phyloP scores from a whole-genome alignment of 2,797 vertebrate species.

The Melanotaenia maccullochi region DNA sequence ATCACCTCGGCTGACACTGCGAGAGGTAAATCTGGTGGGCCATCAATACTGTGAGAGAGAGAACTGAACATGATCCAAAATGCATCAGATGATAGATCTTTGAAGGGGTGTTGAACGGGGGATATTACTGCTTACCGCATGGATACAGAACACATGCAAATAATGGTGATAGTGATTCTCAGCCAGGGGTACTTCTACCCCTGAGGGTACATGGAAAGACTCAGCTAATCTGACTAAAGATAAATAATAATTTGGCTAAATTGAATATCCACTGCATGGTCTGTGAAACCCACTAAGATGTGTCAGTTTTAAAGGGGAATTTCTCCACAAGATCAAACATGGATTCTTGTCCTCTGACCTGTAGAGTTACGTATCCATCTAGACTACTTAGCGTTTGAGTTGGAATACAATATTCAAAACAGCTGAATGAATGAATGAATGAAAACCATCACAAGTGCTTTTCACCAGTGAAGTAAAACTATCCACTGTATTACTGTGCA shows the following conservation, averaged over 20 bases:
- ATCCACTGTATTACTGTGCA: too few species aligned
- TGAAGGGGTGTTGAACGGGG: slow-evolving; percentile 30
- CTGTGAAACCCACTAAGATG: not conserved
- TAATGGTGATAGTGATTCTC: not conserved
- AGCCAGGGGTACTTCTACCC: slow-evolving; percentile 3
- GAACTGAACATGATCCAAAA: slow-evolving; percentile 54
- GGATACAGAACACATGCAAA: slow-evolving; percentile 30
- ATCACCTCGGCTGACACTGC: slow-evolving; percentile 52
- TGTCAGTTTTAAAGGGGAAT: not conserved
- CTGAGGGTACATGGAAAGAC: slow-evolving; percentile 1
- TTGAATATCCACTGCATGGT: not conserved
- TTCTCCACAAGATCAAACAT: not conserved
- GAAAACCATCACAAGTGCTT: too few species aligned
- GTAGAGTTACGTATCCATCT: not conserved
- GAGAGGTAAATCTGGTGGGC: slow-evolving; percentile 59
- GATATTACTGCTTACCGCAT: slow-evolving; percentile 27
- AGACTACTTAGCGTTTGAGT: too few species aligned
- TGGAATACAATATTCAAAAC: too few species aligned
- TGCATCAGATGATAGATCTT: slow-evolving; percentile 44
- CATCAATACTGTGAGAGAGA: slow-evolving; percentile 46
- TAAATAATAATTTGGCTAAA: not conserved
- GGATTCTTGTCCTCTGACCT: not conserved
- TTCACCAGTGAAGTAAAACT: too few species aligned
- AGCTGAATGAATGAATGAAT: too few species aligned
- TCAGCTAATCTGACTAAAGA: not conserved